Evolutionary conservation across 2,113 vertebrate species (phyloP).

Genomic region (Cricetomys ansorgei): DNA sequence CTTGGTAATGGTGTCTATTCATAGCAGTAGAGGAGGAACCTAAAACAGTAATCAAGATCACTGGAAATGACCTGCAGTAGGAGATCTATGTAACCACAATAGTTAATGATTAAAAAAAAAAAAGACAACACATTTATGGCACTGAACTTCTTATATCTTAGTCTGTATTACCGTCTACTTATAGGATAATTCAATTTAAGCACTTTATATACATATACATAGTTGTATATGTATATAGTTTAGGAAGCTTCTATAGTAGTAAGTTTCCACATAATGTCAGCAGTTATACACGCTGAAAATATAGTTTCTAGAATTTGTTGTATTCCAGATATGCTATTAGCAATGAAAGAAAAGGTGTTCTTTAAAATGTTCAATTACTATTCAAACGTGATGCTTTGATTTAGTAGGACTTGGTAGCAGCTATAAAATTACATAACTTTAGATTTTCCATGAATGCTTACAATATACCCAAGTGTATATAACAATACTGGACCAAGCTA

Average conservation of each 20-base stretch:
- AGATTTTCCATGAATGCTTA: neutral
- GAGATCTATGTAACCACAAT: neutral
- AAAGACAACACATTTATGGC: neutral
- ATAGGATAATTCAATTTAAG: neutral
- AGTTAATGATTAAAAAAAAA: neutral
- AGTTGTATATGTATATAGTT: neutral
- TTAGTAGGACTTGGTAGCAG: neutral
- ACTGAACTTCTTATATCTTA: neutral
- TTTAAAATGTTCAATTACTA: neutral
- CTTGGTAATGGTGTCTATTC: neutral
- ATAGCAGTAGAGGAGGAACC: neutral
- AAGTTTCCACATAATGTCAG: neutral
- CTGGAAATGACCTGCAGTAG: neutral
- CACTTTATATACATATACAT: neutral
- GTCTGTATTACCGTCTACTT: neutral
- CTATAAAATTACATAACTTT: constrained; percentile 36
- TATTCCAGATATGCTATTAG: neutral
- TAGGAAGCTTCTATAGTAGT: neutral
- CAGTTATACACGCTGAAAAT: neutral
- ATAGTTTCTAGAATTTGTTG: neutral
- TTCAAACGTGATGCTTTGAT: constrained; percentile 19
- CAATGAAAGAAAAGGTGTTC: neutral
- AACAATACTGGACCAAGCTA: neutral
- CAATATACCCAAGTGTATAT: neutral
- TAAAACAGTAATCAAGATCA: neutral